phyloP scores from a whole-genome alignment of 92 coral and sea anemone genomes.

The Metridium senile region DNA sequence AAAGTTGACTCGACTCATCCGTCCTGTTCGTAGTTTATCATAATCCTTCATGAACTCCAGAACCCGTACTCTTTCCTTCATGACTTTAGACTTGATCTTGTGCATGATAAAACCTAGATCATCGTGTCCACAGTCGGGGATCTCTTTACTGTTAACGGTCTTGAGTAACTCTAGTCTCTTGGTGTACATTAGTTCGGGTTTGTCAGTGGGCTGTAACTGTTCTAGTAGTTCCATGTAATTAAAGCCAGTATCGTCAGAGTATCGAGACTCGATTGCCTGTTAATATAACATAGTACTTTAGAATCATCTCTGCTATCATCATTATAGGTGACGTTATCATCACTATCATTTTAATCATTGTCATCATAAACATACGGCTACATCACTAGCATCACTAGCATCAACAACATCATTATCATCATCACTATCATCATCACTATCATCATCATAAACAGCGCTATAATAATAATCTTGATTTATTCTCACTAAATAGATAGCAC shows the following conservation, averaged over 20 bases:
- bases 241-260: constrained; percentile 91
- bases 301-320: no score
- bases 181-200: constrained; percentile 74
- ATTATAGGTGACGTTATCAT: no score
- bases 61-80: constrained; percentile 93
- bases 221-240: constrained; percentile 86
- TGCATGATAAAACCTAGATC: constrained; percentile 76
- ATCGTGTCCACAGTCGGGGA: constrained; percentile 89
- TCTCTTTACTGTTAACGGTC: constrained; percentile 79
- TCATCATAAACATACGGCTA: no score
- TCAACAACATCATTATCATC: no score
- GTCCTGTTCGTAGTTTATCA: constrained; percentile 95
- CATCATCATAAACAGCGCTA: no score
- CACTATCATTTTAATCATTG: no score
- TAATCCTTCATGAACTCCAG: constrained; percentile 90
- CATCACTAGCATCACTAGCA: no score
- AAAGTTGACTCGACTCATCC: constrained; percentile 83
- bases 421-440: constrained; percentile 78
- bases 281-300: no score
- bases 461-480: no score
- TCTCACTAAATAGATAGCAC: no score
- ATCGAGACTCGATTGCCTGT: constrained; percentile 79
- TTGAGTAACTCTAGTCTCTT: constrained; percentile 82
- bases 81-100: constrained; percentile 85
- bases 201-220: constrained; percentile 81